Base-by-base conservation (phyloP, 2,113 vertebrate species). In the Lepus timidus region DNA sequence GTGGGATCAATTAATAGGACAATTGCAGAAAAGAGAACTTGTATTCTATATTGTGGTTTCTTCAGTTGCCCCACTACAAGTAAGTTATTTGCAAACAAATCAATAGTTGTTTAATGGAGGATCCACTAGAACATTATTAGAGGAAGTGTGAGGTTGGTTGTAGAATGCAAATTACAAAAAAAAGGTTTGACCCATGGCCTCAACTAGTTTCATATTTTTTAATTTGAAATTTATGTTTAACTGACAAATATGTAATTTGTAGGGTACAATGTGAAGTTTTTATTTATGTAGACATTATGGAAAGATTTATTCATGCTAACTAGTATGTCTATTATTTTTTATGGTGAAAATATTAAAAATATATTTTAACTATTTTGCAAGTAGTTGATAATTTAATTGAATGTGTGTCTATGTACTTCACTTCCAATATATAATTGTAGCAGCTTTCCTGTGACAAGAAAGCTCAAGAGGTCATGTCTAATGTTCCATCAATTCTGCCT, bases 21-120 rank as follows among this genome's bases (percentile, higher is more conserved):
- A 62, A 88, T 6, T 33, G 6, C n/a, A 49, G 27, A 25, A 73
- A 86, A 68, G 49, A 81, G 14, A 27, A 68, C 14, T 87, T 67
- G 22, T 6, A 44, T 73, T 85, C 44, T 49, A 65, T 68, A 51
- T 29, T 71, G n/a, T 71, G 96, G 65, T 44, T 94, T 90, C 73
- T 23, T 93, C 27, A 93, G 51, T 52, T 39, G 9, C 9, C 6
- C 29, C 75, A 76, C n/a, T 71, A 75, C 68, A 95, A 93, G 20
- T 6, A 88, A 88, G 39, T 39, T 58, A 25, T 78, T 16, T 90
- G 44, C 74, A 9, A 70, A 44, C 27, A 88, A 85, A 85, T 94
- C 36, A 82, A 31, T 91, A 75, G 84, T 16, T 2, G 4, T 61
- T 78, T 75, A 90, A 85, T 73, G 44, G 33, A 36, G 68, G 36